These are phyloP conservation scores for Intellagama lesueurii DNA, from an alignment of 2,797 vertebrate genomes.

Conservation along the genomic window DNA sequence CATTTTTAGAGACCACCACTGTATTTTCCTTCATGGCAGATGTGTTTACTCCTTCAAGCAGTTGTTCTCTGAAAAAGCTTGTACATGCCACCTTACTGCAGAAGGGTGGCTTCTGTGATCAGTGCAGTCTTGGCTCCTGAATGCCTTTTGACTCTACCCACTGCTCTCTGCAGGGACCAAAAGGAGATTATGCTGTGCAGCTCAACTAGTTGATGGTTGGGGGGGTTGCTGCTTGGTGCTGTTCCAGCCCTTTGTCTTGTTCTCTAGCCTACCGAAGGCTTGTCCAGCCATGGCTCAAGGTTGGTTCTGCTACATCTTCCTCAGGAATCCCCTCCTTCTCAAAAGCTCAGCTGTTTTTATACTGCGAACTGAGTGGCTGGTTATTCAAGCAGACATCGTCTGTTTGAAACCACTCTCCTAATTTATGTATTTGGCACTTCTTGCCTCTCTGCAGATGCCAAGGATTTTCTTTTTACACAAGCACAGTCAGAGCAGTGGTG, in stretches of 20 bases:
- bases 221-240: conserved; percentile 41
- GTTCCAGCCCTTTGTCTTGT: conserved; percentile 52
- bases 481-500: conserved; percentile 49
- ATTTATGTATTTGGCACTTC: conserved; percentile 42
- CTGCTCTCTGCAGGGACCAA: conserved; percentile 66
- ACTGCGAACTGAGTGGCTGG: conserved; percentile 50
- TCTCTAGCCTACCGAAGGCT: conserved; percentile 33
- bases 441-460: conserved; percentile 60
- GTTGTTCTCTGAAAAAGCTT: conserved; percentile 48
- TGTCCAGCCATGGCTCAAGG: conserved; percentile 49
- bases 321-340: conserved; percentile 64
- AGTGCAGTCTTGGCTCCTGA: conserved; percentile 54
- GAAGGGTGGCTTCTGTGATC: conserved; percentile 26
- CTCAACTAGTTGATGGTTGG: conserved; percentile 45
- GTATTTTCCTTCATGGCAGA: conserved; percentile 57
- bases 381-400: conserved; percentile 49
- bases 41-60: conserved; percentile 37
- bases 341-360: conserved; percentile 55
- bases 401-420: conserved; percentile 59
- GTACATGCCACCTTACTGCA: conserved; percentile 30
- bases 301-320: conserved; percentile 68
- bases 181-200: conserved; percentile 61
- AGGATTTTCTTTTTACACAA: conserved; percentile 63
- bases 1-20: conserved; percentile 68
- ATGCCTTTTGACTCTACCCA: conserved; percentile 60